Base-by-base conservation (phyloP, 1,140 invertebrate genomes). In the Harpegnathos saltator region DNA sequence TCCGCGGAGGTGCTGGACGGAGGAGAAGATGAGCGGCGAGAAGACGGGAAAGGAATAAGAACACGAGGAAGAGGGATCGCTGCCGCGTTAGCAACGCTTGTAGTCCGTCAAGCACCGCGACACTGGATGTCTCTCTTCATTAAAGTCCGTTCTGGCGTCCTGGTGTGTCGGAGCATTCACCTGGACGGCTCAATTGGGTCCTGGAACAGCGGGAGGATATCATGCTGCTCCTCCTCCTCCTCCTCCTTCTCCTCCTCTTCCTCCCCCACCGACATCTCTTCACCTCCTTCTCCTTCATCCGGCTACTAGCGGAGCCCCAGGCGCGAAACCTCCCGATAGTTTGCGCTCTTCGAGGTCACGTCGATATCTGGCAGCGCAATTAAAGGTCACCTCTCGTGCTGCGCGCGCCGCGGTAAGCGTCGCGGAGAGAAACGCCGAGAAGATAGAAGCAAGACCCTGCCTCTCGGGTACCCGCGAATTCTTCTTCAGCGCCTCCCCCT, bases 61-160 rank as follows among this genome's bases (percentile, higher is more conserved):
- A 52, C 59, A 81, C 72, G 48, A 65, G 17, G 56, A 84, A 83
- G 77, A 77, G 63, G 71, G 86, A 85, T 85, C 68, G 63, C 48
- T 63, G 75, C 65, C 86, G 65, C 81, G 90, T 91, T 92, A 90
- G 91, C 74, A 89, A 91, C 90, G 91, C 90, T 90, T 90, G 90
- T 91, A 92, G 82, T 90, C 85, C 85, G 87, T 83, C 85, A 87
- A 85, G 75, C 65, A 63, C 56, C 69, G 85, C 80, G 82, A 87
- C 89, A 84, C 85, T 82, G 87, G 83, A 84, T 91, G 90, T 91
- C 89, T 90, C 68, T 89, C 85, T 91, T 91, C 86, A 90, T 91
- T 91, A 91, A 88, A 87, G 82, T 77, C 80, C 71, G 50, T 22
- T 84, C 78, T 88, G 89, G 78, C 85, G 84, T 91, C 85, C 90